Base-by-base conservation (phyloP, 2,888 invertebrate species). In the Elegia similella region DNA sequence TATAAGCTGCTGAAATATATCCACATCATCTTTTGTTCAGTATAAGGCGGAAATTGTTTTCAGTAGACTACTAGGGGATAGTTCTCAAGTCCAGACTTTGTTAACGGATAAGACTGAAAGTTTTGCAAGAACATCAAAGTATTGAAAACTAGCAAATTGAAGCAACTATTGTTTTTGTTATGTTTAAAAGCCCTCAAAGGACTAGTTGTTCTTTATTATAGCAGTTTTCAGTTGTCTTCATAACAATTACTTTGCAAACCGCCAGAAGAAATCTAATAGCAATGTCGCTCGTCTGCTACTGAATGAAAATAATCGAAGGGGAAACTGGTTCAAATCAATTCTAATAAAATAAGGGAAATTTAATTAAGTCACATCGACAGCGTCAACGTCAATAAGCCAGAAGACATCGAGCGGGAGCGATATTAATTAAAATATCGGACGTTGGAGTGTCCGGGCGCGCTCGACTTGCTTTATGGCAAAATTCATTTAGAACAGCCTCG, bases 341-440 rank as follows among this genome's bases (percentile, higher is more conserved):
- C 17, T 38, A 57, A 38, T 44, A 38, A 55, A 57, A 55, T 55
- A 55, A 55, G 52, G n/a, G 34, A 38, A 55, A 57, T 54, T 46
- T 54, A 38, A 58, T 66, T 60, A 58, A 52, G 58, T 56, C 56
- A 54, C 56, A 58, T 57, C 59, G 64, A 15, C 54, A 42, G 55
- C 52, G 54, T 63, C 62, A 64, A 57, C 52, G 55, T 64, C 62
- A 64, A 62, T 58, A 56, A 52, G 60, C 59, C 57, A 61, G 59
- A 60, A 61, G 59, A 56, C 62, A 62, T 56, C 59, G 61, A 60
- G 42, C 59, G 61, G 59, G 42, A 59, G 59, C 60, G 44, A 73
- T 67, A 76, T 76, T 77, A 77, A 81, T 80, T 78, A 77, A 80
- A 77, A 73, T 70, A 70, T 73, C 69, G 68, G 63, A 59, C 32